Evolutionary conservation across 1,140 invertebrate genomes (phyloP).

Genomic region (Hyposmocoma kahamanoa): DNA sequence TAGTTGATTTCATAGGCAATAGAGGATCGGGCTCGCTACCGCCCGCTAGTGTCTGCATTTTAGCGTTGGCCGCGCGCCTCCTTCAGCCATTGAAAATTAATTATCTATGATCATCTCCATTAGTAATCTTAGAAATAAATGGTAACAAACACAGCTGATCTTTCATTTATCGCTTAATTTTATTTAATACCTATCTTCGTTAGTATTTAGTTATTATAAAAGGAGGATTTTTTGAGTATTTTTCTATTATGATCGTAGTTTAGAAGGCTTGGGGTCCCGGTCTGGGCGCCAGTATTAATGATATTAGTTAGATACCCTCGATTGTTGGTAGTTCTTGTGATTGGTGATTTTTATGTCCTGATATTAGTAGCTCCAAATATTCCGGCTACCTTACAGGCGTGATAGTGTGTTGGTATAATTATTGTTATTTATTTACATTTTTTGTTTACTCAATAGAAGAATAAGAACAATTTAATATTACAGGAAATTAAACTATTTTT

Average conservation of each 20-base stretch:
- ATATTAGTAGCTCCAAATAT: no score
- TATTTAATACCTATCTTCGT: conserved; percentile 43
- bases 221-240: conserved; percentile 28
- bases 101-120: conserved; percentile 60
- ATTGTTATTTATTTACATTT: neutral
- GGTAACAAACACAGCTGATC: conserved; percentile 66
- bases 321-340: conserved; percentile 30
- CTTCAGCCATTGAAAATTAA: conserved; percentile 44
- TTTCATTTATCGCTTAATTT: conserved; percentile 67
- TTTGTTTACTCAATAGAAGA: neutral
- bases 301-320: conserved; percentile 36
- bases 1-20: conserved; percentile 18
- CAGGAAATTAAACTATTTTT: neutral
- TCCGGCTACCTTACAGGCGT: no score
- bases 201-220: conserved; percentile 34
- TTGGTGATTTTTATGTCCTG: conserved; percentile 13
- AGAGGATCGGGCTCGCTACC: conserved; percentile 19
- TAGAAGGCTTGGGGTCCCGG: conserved; percentile 37
- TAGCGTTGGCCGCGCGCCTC: conserved; percentile 59
- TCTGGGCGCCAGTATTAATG: conserved; percentile 46
- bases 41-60: conserved; percentile 45
- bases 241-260: conserved; percentile 31
- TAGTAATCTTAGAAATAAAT: conserved; percentile 68
- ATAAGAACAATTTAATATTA: neutral
- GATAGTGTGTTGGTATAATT: no score